A percentile compares a stretch with the other conserved stretches of the same genome.
Evolutionary conservation across 2,888 invertebrate genomes (phyloP).

Genomic region (Acleris cristana): DNA sequence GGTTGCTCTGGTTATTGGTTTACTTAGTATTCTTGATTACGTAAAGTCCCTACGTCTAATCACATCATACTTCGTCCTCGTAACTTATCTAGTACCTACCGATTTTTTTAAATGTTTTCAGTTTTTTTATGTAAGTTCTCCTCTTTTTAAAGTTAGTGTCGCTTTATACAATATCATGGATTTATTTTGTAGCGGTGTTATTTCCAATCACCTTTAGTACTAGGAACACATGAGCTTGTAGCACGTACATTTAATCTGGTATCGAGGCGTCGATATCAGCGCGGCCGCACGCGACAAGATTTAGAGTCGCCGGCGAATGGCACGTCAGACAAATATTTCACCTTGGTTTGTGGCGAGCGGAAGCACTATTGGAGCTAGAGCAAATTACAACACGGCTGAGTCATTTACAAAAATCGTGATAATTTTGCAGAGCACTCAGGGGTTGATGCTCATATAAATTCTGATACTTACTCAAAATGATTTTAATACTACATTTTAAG

Average conservation of each 20-base stretch:
- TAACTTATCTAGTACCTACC: no score
- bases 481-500: no score
- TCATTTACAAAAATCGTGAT: not conserved
- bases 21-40: no score
- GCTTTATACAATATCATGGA: no score
- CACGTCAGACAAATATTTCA: conserved; percentile 74
- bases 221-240: conserved; percentile 30
- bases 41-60: no score
- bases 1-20: not conserved
- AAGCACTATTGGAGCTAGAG: conserved; percentile 43
- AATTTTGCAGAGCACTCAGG: no score
- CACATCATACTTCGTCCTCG: no score
- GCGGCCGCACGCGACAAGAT: conserved; percentile 74
- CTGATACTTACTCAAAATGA: no score
- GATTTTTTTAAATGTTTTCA: no score
- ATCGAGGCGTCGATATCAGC: conserved; percentile 54
- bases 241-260: conserved; percentile 43
- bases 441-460: no score
- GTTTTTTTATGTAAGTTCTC: not conserved
- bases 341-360: conserved; percentile 63
- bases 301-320: conserved; percentile 59
- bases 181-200: conserved; percentile 1
- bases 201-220: conserved; percentile 6
- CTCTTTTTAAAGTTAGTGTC: not conserved
- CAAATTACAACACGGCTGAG: conserved; percentile 22